Base-by-base conservation (phyloP, 2,888 invertebrate genomes). In the Tenthredo notha region DNA sequence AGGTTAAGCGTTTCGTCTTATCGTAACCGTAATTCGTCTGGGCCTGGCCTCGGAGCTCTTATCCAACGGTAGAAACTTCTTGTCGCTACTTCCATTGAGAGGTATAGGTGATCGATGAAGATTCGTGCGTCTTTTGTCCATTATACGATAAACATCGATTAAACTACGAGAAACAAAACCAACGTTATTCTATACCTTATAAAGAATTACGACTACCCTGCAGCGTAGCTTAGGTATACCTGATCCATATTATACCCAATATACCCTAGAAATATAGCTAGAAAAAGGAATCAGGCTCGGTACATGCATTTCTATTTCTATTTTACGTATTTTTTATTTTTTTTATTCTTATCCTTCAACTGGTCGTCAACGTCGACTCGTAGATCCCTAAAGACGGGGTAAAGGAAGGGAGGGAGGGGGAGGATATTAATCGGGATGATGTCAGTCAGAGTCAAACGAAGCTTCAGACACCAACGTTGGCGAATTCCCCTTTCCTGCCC, bases 381-480 rank as follows among this genome's bases (percentile, higher is more conserved):
- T 25, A 21, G 43, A 74, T 3, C 72, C 43, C 72, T 10, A 2
- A 21, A n/a, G 72, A 12, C 40, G 6, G 43, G 72, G n/a, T 43
- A 4, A 21, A 43, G 61, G 37, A 7, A 18, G 80, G 61, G 33
- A 2, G 2, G 2, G 29, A 2, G 33, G 33, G 4, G 33, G 33
- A 4, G 61, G 37, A 80, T 40, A 80, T 61, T 80, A 80, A 80
- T 80, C 80, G 80, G 37, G 21, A 25, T 21, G 50, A 61, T 80
- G 80, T 80, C 80, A 80, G 80, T 80, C 58, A 80, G 80, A 80
- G 80, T 80, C 80, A 40, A 80, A 61, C 58, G 61, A 80, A 50
- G 37, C 58, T 37, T 40, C 80, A 18, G 50, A 47, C 50, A 77
- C 50, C 33, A 77, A 29, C 77, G 33, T 77, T 54, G 25, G 40